Conservation (phyloP, 37 sponge, comb jelly and placozoan genomes). For the Hexactinellida sp. region DNA sequence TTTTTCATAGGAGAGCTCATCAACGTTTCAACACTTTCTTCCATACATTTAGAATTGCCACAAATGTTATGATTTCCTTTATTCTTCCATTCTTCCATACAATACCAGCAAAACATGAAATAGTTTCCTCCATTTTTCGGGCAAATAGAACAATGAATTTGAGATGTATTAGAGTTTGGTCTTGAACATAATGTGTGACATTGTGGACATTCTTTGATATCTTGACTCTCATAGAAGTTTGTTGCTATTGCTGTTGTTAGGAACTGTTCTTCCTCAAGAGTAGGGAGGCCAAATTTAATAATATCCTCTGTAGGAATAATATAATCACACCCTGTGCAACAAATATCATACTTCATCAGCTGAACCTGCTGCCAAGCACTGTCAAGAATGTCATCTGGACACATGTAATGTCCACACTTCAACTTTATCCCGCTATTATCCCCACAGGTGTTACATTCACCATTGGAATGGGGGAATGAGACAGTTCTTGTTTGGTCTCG, state of each 20-base stretch:
- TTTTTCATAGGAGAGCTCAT: neutral
- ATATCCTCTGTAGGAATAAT: neutral
- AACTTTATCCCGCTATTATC: neutral
- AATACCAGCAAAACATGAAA: neutral
- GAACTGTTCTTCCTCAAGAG: neutral
- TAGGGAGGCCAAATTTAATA: neutral
- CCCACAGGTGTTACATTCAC: neutral
- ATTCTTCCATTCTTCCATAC: neutral
- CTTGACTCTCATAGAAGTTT: neutral
- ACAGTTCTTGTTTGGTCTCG: neutral
- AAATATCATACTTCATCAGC: neutral
- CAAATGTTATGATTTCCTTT: neutral
- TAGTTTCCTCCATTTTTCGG: neutral
- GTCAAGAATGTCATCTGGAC: neutral
- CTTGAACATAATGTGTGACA: neutral
- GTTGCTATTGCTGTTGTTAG: neutral
- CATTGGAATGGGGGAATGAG: neutral
- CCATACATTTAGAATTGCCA: neutral
- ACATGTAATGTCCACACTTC: neutral
- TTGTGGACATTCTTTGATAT: neutral
- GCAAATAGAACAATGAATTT: neutral
- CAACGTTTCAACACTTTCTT: neutral
- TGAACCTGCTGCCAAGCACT: neutral
- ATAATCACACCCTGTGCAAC: neutral
- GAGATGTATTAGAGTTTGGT: neutral